Conservation (phyloP, 2,113 vertebrate species). For the Gobius niger region DNA sequence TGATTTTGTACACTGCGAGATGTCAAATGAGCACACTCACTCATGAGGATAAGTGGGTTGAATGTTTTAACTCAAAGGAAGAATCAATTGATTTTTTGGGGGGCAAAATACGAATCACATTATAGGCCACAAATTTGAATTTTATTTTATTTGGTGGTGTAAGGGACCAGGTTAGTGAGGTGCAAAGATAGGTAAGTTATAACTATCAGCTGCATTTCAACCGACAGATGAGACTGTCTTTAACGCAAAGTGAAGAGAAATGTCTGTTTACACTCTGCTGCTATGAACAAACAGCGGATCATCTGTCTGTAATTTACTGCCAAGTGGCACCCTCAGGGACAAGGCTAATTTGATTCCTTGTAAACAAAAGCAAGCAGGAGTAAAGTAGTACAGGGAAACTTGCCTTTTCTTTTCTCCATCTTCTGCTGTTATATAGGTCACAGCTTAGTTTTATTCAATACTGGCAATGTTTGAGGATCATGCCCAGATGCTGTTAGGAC, state of each 20-base stretch:
- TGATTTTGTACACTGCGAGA: slow-evolving; percentile 55
- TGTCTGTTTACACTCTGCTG: slow-evolving; percentile 17
- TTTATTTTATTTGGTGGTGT: background rate
- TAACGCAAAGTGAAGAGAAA: slow-evolving; percentile 3
- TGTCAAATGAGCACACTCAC: slow-evolving; percentile 58
- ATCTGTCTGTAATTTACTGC: slow-evolving; percentile 42
- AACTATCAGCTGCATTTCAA: background rate
- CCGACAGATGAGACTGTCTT: slow-evolving; percentile 4
- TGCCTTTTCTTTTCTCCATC: slow-evolving; percentile 21
- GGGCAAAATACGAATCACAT: background rate
- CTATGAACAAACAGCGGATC: slow-evolving; percentile 23
- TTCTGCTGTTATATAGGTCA: slow-evolving; percentile 38
- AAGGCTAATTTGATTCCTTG: slow-evolving; percentile 55
- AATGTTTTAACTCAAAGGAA: slow-evolving; percentile 38
- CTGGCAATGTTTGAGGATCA: background rate
- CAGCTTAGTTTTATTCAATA: slow-evolving; percentile 35
- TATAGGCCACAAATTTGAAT: background rate
- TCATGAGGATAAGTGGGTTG: slow-evolving; percentile 49
- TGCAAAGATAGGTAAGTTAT: background rate
- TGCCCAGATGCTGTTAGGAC: too few species aligned
- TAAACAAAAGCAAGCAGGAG: slow-evolving; percentile 49
- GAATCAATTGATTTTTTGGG: slow-evolving; percentile 23
- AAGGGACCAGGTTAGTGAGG: background rate
- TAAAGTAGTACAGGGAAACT: slow-evolving; percentile 37
- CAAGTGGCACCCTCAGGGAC: slow-evolving; percentile 40